Base-by-base conservation (phyloP, 2,888 invertebrate genomes). In the Drosophila quinaria region DNA sequence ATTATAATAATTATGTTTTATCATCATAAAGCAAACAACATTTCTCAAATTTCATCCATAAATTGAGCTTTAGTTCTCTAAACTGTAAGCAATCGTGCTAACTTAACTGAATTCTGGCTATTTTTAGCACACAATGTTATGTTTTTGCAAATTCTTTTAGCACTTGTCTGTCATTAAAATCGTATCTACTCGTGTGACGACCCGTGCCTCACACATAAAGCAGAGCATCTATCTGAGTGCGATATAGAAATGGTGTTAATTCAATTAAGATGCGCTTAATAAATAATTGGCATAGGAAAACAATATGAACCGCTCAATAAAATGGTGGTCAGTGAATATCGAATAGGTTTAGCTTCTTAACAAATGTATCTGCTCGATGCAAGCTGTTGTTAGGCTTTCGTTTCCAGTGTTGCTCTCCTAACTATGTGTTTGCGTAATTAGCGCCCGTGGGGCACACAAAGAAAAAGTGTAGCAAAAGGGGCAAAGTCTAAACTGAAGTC, bases 381-480 rank as follows among this genome's bases (percentile, higher is more conserved):
- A 31, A 67, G 69, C 11, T 67, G 62, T 44, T 22, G 35, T 15
- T 11, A 25, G 49, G 54, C 69, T 70, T 73, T 73, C 86, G 70
- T 71, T 71, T 66, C 64, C 49, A 72, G 50, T 41, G 66, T 50
- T 55, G 42, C 60, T 52, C 25, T 58, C 22, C 44, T 25, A 67
- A 69, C 64, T 42, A 77, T 85, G 60, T 87, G 78, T 81, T 87
- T 80, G 85, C 87, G 81, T 87, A 84, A 84, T 84, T 84, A 84
- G 74, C 89, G 89, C 70, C 78, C 59, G 47, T 56, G 49, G 67
- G 63, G 58, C 44, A 56, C 31, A 70, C 25, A 61, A 66, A 84
- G 65, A 73, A 71, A 73, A 82, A 72, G 58, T 88, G 65, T 77
- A 77, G 69, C 77, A 74, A 70, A 74, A 68, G 63, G 79, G 68